phyloP scores from a whole-genome alignment of 2,888 invertebrate genomes.

The Helobdella robusta region DNA sequence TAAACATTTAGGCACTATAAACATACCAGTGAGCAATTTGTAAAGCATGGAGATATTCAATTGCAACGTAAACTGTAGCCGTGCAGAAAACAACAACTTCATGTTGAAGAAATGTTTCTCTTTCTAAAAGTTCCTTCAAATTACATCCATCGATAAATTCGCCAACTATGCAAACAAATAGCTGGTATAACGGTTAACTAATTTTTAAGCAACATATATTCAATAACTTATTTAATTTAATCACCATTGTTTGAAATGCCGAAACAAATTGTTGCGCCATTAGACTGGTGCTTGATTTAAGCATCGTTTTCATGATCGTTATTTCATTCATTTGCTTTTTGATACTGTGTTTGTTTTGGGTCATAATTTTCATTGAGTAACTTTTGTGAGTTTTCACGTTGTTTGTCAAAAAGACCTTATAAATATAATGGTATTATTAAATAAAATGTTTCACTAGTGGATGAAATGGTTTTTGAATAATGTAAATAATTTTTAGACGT shows the following conservation, averaged over 20 bases:
- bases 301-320: background rate
- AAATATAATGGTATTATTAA: no score
- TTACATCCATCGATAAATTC: background rate
- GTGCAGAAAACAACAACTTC: background rate
- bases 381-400: background rate
- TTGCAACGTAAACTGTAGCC: no score
- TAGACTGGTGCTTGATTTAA: background rate
- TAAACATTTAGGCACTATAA: no score
- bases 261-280: background rate
- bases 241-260: slow-evolving; percentile 6
- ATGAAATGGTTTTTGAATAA: no score
- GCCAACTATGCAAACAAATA: background rate
- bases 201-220: background rate
- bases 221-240: background rate
- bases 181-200: background rate
- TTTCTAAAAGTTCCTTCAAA: background rate
- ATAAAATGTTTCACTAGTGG: no score
- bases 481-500: no score
- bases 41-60: no score
- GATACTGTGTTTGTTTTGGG: slow-evolving; percentile 10
- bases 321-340: slow-evolving; percentile 11
- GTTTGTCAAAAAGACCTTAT: no score
- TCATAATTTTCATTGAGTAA: slow-evolving; percentile 4
- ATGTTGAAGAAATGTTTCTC: background rate
- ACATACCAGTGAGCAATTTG: no score